Evolutionary conservation across 2,113 vertebrate species (phyloP).

Genomic region (Myrmecobius fasciatus): DNA sequence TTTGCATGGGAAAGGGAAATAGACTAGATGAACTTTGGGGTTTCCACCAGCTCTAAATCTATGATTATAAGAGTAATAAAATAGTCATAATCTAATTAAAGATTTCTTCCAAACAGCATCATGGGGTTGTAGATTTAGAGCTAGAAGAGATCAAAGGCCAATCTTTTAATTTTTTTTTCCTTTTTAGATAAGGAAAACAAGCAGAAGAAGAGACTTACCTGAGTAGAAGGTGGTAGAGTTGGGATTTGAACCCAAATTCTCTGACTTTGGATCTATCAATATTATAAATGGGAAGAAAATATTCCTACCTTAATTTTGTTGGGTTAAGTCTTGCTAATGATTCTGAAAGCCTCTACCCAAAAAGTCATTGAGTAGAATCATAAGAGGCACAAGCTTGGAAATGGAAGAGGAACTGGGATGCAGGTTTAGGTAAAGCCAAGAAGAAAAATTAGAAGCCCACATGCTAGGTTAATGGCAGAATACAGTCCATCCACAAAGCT

Average conservation of each 20-base stretch:
- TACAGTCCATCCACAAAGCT: neutral
- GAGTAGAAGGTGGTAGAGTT: neutral
- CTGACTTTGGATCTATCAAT: neutral
- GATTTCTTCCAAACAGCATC: neutral
- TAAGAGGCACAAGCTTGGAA: neutral
- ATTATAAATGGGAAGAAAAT: neutral
- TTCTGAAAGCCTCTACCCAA: neutral
- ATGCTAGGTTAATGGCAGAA: neutral
- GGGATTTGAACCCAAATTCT: neutral
- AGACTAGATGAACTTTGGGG: neutral
- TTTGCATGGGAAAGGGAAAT: neutral
- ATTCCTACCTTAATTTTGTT: neutral
- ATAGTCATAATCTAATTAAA: neutral
- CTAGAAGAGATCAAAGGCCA: neutral
- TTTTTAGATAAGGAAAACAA: neutral
- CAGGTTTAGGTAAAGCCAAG: neutral
- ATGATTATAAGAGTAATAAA: neutral
- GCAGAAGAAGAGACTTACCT: neutral
- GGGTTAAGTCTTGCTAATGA: neutral
- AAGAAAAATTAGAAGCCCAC: neutral
- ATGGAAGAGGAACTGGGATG: neutral
- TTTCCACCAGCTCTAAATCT: neutral
- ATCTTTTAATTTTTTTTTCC: neutral
- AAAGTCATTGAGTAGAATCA: neutral
- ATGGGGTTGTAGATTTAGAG: neutral